Evolutionary conservation across 2,113 vertebrate species (phyloP).

Genomic region (Lophura nycthemera): DNA sequence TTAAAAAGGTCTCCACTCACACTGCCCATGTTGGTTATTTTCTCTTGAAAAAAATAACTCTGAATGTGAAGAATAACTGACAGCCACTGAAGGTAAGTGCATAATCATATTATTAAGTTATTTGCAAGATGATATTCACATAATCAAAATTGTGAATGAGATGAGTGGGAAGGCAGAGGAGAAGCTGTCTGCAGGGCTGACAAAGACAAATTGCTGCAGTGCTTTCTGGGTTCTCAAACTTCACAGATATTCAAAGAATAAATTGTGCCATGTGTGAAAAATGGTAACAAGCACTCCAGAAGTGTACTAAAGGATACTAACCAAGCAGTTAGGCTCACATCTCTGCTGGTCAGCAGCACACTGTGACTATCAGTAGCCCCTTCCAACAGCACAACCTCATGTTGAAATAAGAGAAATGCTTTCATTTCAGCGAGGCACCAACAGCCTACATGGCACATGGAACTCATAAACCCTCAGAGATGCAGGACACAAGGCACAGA

Average conservation of each 20-base stretch:
- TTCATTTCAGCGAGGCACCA: background rate
- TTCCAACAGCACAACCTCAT: too few relatives aligned
- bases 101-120: fast-evolving
- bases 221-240: background rate
- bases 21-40: fast-evolving
- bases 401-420: background rate
- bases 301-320: fast-evolving
- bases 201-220: background rate
- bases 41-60: background rate
- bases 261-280: fast-evolving
- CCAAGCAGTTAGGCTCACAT: fast-evolving
- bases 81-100: background rate
- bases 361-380: background rate
- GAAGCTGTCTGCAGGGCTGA: background rate
- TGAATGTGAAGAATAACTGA: background rate
- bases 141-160: background rate
- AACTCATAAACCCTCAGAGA: background rate
- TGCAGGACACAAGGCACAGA: background rate
- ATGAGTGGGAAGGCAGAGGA: background rate
- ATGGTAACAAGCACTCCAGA: background rate
- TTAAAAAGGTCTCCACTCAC: fast-evolving
- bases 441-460: fast-evolving
- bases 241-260: background rate
- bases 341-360: fast-evolving
- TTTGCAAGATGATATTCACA: background rate